phyloP scores from a whole-genome alignment of 2,797 vertebrate genomes.

The Phaenicophaeus curvirostris region DNA sequence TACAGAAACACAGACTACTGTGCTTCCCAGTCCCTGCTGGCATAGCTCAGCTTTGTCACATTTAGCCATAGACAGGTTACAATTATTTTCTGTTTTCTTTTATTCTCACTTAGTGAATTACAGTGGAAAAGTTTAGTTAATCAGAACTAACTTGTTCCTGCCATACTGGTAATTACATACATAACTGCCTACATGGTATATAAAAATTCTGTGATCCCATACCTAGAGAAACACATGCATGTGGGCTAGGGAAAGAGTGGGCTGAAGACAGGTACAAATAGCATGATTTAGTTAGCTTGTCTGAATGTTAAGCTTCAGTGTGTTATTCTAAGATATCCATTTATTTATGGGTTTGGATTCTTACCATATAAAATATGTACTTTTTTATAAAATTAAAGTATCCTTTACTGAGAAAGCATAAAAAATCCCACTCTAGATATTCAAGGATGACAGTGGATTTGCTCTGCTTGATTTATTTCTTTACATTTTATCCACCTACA shows the following conservation, averaged over 20 bases:
- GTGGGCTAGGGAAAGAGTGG: conserved; percentile 33
- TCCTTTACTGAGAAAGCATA: not conserved
- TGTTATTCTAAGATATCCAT: not conserved
- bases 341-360: not conserved
- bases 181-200: conserved; percentile 41
- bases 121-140: conserved; percentile 5
- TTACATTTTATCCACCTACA: conserved; percentile 11
- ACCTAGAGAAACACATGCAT: conserved; percentile 41
- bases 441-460: conserved; percentile 7
- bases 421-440: not conserved
- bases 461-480: conserved; percentile 9
- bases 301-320: not conserved
- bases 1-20: not conserved
- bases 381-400: not conserved
- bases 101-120: not conserved
- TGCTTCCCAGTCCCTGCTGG: not conserved
- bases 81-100: not conserved
- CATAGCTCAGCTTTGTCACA: not conserved
- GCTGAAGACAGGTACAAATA: conserved; percentile 41
- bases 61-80: not conserved
- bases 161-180: conserved; percentile 13
- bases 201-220: conserved; percentile 28
- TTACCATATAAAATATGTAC: not conserved
- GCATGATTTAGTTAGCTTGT: not conserved
- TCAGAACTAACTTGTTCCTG: not conserved